These are phyloP conservation scores for Lophotis ruficrista DNA, from an alignment of 2,113 vertebrate genomes.

Conservation along the genomic window DNA sequence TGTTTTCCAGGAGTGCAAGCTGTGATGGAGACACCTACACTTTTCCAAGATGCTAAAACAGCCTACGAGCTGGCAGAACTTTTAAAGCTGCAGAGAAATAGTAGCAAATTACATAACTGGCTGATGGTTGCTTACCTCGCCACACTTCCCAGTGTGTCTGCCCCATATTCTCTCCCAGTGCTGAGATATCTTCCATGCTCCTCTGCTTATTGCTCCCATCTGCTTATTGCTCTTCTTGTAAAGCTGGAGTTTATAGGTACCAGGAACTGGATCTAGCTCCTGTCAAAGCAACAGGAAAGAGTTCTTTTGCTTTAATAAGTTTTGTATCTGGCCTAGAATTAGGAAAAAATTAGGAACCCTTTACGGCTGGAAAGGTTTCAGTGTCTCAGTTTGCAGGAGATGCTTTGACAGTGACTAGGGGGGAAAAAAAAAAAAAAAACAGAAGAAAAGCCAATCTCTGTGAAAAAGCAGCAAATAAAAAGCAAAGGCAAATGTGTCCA, in stretches of 20 bases:
- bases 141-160: neutral
- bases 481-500: neutral
- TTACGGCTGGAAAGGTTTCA: neutral
- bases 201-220: neutral
- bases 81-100: neutral
- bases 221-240: fast-evolving
- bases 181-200: neutral
- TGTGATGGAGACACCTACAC: fast-evolving
- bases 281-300: neutral
- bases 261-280: neutral
- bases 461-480: constrained; percentile 24
- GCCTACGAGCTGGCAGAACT: neutral
- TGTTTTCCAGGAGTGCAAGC: neutral
- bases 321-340: neutral
- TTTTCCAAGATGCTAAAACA: neutral
- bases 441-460: neutral
- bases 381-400: neutral
- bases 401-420: neutral
- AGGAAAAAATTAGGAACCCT: neutral
- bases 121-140: neutral
- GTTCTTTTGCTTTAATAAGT: neutral
- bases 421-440: neutral
- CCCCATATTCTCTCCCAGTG: neutral
- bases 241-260: neutral
- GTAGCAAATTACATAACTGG: neutral